Evolutionary conservation across 2,888 invertebrate species (phyloP).

Genomic region (Dasypolia templi): DNA sequence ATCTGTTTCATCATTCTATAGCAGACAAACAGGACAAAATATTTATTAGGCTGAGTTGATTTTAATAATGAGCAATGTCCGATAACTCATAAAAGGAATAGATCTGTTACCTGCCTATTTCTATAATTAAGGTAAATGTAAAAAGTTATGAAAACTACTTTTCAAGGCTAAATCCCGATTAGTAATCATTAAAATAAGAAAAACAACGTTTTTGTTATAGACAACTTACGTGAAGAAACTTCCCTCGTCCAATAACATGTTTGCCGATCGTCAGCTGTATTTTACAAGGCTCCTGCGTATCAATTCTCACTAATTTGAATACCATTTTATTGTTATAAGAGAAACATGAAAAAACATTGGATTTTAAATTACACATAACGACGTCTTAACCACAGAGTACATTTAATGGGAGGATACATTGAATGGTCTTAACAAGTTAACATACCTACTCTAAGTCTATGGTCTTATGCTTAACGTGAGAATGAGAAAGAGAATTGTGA

Average conservation of each 20-base stretch:
- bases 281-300: slow-evolving; percentile 76
- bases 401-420: no score
- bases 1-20: slow-evolving; percentile 83
- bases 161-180: neutral
- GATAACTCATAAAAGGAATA: slow-evolving; percentile 31
- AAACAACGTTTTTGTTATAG: neutral
- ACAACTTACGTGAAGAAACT: slow-evolving; percentile 80
- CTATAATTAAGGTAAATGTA: neutral
- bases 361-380: no score
- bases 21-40: neutral
- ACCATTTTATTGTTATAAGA: slow-evolving; percentile 71
- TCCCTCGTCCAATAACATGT: slow-evolving; percentile 83
- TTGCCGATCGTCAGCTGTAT: slow-evolving; percentile 76
- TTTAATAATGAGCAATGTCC: neutral
- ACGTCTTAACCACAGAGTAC: no score
- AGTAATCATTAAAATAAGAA: neutral
- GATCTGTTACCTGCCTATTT: neutral
- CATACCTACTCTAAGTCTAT: no score
- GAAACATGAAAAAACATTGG: slow-evolving; percentile 3
- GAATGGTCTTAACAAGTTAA: no score
- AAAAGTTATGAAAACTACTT: neutral
- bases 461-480: no score
- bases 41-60: neutral
- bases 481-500: no score
- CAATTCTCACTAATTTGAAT: slow-evolving; percentile 81